A percentile compares a stretch with the other conserved stretches of the same genome.
These are phyloP conservation scores for Cylas formicarius DNA, from an alignment of 1,140 invertebrate genomes.

Conservation along the genomic window DNA sequence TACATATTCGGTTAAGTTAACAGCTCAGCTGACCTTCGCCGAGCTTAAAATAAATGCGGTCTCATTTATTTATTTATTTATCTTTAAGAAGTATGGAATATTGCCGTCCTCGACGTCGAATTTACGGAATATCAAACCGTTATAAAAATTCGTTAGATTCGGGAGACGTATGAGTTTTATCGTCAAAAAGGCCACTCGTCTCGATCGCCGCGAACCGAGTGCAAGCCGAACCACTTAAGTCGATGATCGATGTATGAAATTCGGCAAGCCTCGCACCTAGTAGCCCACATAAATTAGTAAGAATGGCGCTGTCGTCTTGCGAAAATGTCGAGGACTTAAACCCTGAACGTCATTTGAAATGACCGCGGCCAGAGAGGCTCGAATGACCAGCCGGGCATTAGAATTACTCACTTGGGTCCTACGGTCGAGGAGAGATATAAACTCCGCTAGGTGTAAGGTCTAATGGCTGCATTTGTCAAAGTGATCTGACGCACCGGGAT, in stretches of 20 bases:
- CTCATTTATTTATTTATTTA: too few species aligned
- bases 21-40: too few species aligned
- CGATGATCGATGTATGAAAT: slow-evolving; percentile 17
- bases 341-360: slow-evolving; percentile 11
- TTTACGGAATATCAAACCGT: too few species aligned
- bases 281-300: slow-evolving; percentile 18
- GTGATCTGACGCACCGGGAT: slow-evolving; percentile 3
- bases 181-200: too few species aligned
- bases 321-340: slow-evolving; percentile 12
- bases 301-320: slow-evolving; percentile 13
- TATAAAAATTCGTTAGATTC: too few species aligned
- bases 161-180: too few species aligned
- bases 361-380: slow-evolving; percentile 6
- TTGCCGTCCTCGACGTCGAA: too few species aligned
- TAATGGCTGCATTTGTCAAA: slow-evolving; percentile 15
- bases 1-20: too few species aligned
- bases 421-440: slow-evolving; percentile 4
- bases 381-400: slow-evolving; percentile 12
- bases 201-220: too few species aligned
- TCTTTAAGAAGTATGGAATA: too few species aligned
- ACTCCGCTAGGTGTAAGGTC: slow-evolving; percentile 9
- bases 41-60: too few species aligned
- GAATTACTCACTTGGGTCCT: slow-evolving; percentile 5
- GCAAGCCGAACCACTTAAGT: slow-evolving; percentile 9
- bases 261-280: slow-evolving; percentile 10